Percentiles rank a stretch among this genome's conserved stretches.
Conservation (phyloP, 2,888 invertebrate species). For the Alsophila aescularia region DNA sequence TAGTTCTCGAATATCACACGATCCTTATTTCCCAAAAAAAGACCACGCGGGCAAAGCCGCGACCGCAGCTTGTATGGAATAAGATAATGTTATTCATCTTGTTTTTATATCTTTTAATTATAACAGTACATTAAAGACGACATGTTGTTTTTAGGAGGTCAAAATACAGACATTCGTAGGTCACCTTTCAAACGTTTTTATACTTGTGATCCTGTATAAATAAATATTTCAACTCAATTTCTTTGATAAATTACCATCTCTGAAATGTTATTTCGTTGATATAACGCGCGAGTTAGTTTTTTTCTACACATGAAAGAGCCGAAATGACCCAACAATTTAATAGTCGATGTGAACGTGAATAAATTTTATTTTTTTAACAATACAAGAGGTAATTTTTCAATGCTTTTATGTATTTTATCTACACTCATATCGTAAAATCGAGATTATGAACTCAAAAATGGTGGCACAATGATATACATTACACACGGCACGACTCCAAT, state of each 20-base stretch:
- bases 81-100: too few species aligned
- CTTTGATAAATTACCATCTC: slow-evolving; percentile 14
- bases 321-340: slow-evolving; percentile 10
- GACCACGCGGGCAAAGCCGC: too few species aligned
- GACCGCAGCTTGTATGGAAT: too few species aligned
- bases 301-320: slow-evolving; percentile 1
- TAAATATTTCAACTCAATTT: slow-evolving; percentile 11
- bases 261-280: slow-evolving; percentile 16
- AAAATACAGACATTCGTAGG: slow-evolving; percentile 2
- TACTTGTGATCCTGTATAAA: slow-evolving; percentile 4
- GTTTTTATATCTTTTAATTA: too few species aligned
- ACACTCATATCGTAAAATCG: too few species aligned
- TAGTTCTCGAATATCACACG: too few species aligned
- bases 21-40: too few species aligned
- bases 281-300: slow-evolving; percentile 2
- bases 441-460: too few species aligned
- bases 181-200: slow-evolving; percentile 2
- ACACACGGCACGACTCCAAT: too few species aligned
- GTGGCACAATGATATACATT: too few species aligned
- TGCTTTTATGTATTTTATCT: neutral
- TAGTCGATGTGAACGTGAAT: neutral
- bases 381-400: too few species aligned
- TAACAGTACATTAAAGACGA: neutral
- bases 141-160: slow-evolving; percentile 12
- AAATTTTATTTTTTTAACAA: too few species aligned